Base-by-base conservation (phyloP, 2,797 vertebrate genomes). In the Neomorphus geoffroyi region DNA sequence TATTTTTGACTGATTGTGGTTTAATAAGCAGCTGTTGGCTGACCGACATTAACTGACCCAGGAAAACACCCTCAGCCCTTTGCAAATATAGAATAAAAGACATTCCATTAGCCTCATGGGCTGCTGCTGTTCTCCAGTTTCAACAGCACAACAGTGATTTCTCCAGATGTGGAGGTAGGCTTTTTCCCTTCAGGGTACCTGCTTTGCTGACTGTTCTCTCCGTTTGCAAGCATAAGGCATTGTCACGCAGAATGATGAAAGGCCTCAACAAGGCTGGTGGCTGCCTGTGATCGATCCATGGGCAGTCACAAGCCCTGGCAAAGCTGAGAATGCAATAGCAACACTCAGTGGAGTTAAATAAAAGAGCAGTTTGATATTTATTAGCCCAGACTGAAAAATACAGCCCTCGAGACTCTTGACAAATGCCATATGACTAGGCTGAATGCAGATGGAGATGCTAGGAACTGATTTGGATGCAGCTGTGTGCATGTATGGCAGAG, bases 91-190 rank as follows among this genome's bases (percentile, higher is more conserved):
- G 23, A 75, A 61, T 32, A 66, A 50, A 86, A 58, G 6, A 30
- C 11, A 43, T 19, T 48, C 33, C 7, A 19, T 27, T 28, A 73
- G 78, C 43, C 43, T 39, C 30, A 35, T 27, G 35, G 54, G 61
- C 71, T 73, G 37, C 43, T 80, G 58, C 41, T 81, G 18, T 41
- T 54, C 39, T 53, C 21, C n/a, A 12, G n/a, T 46, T 78, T 9
- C n/a, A 35, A 22, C 4, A 56, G 24, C 22, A 14, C 14, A 43
- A 24, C 0, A 0, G n/a, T 64, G 56, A 15, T 33, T 79, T 73
- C 62, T 41, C 43, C 30, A 15, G 15, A 21, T 16, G 22, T 1
- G 5, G 26, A 62, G 33, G 43, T 15, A 50, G 26, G 35, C 15
- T 51, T 43, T 54, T 48, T 54, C 37, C 23, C 19, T 60, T 65